A percentile compares a stretch with the other conserved stretches of the same genome.
Conservation (phyloP, 2,797 vertebrate genomes). For the Tauraco hartlaubi region DNA sequence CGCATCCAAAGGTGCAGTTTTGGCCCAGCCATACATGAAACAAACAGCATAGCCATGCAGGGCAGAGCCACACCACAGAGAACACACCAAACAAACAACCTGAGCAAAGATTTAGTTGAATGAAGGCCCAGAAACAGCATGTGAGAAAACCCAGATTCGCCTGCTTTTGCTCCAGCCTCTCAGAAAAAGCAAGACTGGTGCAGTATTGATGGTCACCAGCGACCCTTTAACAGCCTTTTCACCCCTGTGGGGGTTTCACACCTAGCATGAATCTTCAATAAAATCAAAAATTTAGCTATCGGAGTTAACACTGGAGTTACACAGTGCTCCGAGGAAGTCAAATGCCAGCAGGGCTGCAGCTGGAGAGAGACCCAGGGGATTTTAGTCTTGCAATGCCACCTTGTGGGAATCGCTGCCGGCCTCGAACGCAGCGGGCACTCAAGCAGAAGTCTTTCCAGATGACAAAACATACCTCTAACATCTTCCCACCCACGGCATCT, state of each 20-base stretch:
- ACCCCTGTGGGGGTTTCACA: fast-evolving
- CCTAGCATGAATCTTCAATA: background rate
- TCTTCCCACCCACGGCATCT: background rate
- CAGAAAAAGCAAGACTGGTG: background rate
- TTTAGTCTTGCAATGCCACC: conserved; percentile 42
- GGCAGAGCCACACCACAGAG: background rate
- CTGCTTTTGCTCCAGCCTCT: background rate
- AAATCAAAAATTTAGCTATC: background rate
- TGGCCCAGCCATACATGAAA: fast-evolving
- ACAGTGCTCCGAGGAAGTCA: fast-evolving
- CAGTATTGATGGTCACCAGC: fast-evolving
- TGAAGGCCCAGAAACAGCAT: fast-evolving
- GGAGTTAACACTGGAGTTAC: background rate
- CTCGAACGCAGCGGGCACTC: fast-evolving
- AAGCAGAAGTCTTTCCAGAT: background rate
- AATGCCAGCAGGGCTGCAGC: background rate
- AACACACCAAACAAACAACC: background rate
- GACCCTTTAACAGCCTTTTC: background rate
- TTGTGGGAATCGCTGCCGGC: background rate
- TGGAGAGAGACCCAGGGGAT: background rate
- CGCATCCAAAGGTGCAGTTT: background rate
- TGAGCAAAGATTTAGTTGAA: fast-evolving
- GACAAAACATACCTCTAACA: fast-evolving
- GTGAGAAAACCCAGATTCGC: background rate
- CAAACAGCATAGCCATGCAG: fast-evolving